Conservation (phyloP, 2,113 vertebrate genomes). For the Prolemur simus region DNA sequence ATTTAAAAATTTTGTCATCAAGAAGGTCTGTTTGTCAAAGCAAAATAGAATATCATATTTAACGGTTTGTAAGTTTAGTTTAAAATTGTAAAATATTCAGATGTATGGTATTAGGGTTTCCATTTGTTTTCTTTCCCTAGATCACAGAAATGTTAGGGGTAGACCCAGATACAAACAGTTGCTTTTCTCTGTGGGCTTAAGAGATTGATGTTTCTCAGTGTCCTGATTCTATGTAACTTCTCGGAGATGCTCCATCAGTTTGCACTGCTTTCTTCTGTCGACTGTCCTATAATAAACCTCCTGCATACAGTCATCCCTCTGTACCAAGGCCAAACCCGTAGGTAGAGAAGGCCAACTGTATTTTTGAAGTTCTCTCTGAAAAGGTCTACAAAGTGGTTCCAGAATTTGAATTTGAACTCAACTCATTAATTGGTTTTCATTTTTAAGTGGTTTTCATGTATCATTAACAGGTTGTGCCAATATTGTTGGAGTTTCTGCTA, state of each 20-base stretch:
- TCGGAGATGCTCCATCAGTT: background rate
- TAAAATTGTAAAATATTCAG: constrained; percentile 18
- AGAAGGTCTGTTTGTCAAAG: background rate
- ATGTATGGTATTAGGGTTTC: background rate
- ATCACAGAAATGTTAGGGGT: background rate
- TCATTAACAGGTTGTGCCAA: background rate
- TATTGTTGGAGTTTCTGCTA: background rate
- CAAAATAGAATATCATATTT: background rate
- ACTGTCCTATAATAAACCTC: background rate
- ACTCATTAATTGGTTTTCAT: background rate
- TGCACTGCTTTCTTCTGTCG: background rate
- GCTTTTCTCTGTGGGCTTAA: background rate
- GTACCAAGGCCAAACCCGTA: background rate
- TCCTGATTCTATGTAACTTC: background rate
- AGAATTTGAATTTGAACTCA: constrained; percentile 34
- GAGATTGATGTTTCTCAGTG: background rate
- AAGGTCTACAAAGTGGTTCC: background rate
- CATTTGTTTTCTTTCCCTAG: background rate
- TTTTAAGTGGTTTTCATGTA: background rate
- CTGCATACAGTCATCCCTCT: background rate
- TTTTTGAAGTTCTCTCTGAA: background rate
- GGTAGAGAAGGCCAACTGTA: background rate
- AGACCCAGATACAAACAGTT: background rate
- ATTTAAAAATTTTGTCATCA: background rate
- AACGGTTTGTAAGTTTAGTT: background rate